Evolutionary conservation across 2,888 invertebrate genomes (phyloP).

Genomic region (Acanthococcus lagerstroemiae): DNA sequence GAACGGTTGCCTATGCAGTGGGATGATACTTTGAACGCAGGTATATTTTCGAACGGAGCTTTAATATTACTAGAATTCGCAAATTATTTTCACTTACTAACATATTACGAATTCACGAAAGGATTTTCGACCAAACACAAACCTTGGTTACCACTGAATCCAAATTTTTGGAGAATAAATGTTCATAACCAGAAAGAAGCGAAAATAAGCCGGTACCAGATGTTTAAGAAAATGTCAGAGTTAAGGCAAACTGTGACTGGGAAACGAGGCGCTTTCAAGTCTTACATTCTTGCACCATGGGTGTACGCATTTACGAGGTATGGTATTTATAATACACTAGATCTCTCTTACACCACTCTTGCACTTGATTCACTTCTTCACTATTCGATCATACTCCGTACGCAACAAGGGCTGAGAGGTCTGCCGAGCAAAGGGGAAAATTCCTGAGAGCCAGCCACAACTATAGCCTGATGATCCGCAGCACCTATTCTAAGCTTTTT

Average conservation of each 20-base stretch:
- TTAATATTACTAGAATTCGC: too few species aligned
- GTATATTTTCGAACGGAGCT: constrained; percentile 43
- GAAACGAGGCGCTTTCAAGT: constrained; percentile 2
- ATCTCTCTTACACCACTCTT: too few species aligned
- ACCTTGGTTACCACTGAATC: constrained; percentile 31
- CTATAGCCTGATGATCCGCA: too few species aligned
- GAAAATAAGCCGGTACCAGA: constrained; percentile 16
- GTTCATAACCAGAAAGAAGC: constrained; percentile 16
- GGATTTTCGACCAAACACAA: constrained; percentile 15
- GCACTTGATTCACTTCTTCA: too few species aligned
- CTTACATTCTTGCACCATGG: constrained; percentile 7
- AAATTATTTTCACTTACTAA: too few species aligned
- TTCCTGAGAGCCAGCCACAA: too few species aligned
- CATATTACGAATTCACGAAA: too few species aligned
- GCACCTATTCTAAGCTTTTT: too few species aligned
- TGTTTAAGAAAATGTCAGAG: constrained; percentile 20
- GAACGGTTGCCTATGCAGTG: constrained; percentile 74
- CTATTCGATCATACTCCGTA: too few species aligned
- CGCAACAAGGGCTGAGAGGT: too few species aligned
- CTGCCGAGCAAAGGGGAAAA: too few species aligned
- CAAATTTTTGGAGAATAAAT: constrained; percentile 27
- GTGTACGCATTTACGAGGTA: background rate
- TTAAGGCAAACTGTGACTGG: background rate
- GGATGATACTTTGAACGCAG: constrained; percentile 52
- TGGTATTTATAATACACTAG: too few species aligned